Conservation (phyloP, 2,113 vertebrate species). For the Cebidichthys violaceus region DNA sequence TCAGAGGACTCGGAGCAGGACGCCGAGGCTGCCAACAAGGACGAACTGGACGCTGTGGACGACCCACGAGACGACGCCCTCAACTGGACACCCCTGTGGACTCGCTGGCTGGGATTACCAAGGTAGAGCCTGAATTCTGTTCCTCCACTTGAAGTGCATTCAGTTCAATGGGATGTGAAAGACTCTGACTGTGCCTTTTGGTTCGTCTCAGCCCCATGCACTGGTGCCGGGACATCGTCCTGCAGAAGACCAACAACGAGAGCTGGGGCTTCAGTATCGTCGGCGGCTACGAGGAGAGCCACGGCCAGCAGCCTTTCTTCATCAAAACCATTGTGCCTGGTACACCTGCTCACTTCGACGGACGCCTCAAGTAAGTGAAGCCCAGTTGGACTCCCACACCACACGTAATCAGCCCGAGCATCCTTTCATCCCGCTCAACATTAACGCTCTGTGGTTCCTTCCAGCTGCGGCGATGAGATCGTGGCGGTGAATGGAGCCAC, state of each 20-base stretch:
- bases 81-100: conserved; percentile 91
- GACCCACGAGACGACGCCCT: conserved; percentile 82
- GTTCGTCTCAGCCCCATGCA: conserved; percentile 86
- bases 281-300: conserved; percentile 92
- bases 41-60: conserved; percentile 81
- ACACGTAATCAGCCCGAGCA: background rate
- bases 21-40: conserved; percentile 54
- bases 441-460: conserved; percentile 25
- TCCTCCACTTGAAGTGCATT: background rate
- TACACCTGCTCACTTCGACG: conserved; percentile 90
- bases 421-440: background rate
- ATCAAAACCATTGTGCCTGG: conserved; percentile 96
- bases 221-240: conserved; percentile 91
- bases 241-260: conserved; percentile 90
- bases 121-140: conserved; percentile 75
- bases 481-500: conserved; percentile 93
- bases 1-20: conserved; percentile 76
- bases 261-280: conserved; percentile 98
- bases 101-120: conserved; percentile 90
- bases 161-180: background rate
- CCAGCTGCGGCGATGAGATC: conserved; percentile 93
- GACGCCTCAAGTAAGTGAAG: conserved; percentile 89
- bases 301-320: conserved; percentile 94
- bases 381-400: accelerated
- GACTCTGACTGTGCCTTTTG: background rate